Evolutionary conservation across 2,797 vertebrate genomes (phyloP), one percentile per base, ranked within the genome.

Genomic region (Galagoides demidoff): DNA sequence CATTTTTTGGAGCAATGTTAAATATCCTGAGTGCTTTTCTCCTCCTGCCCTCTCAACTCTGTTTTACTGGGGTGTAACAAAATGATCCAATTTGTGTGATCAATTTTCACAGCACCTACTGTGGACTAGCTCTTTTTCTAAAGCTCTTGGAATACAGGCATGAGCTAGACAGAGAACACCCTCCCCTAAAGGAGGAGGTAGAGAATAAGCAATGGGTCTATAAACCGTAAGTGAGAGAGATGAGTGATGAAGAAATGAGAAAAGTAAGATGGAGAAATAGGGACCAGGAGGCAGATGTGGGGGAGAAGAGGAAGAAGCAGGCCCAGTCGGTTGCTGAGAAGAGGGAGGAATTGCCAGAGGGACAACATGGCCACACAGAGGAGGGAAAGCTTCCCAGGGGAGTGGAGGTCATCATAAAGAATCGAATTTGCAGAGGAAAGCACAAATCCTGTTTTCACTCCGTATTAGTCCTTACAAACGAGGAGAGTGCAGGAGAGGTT

Each of bases 241-340:
- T 27, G 78, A 25, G 9, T 25, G 31, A 57, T 57, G 11, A 55
- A 79, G 78, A 52, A 59, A 37, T 9, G 66, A 3, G 34, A 76
- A 82, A 89, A 45, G 39, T 3, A 37, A 45, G 34, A 13, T 7
- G 39, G 27, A 11, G 25, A 23, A 55, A 91, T 43, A 61, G 9
- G 2, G 31, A 27, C 0, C 4, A 45, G 31, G 11, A 5, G 8
- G 34, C 4, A 63, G 20, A 3, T 25, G 12, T 45, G 2, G 14
- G 5, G 1, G 1, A 66, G 29, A 61, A 23, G 7, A 25, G 22
- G 31, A 7, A 3, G 13, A 9, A 14, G 1, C 5, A 22, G 23
- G 25, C 7, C 63, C 17, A 19, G 3, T 2, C 4, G 29, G 55
- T 29, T 52, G 9, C 7, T 5, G 23, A 49, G 31, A 45, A 10